Conservation (phyloP, 2,113 vertebrate genomes). For the Entomyzon cyanotis region DNA sequence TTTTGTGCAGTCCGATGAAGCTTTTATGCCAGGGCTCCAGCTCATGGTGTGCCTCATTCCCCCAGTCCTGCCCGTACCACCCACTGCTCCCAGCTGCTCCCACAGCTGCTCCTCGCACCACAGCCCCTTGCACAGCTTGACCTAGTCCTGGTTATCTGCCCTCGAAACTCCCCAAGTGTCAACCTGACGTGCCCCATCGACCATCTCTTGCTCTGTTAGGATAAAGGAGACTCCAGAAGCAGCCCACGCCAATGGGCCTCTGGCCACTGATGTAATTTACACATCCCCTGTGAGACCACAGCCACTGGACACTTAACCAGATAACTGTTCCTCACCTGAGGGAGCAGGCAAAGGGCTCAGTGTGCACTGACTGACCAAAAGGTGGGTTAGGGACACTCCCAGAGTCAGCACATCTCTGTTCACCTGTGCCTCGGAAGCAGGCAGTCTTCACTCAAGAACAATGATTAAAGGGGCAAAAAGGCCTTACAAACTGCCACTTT, state of each 20-base stretch:
- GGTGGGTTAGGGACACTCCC: not conserved
- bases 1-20: no score
- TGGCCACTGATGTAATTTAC: no score
- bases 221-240: not conserved
- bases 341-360: not conserved
- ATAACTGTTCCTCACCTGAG: not conserved
- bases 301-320: not conserved
- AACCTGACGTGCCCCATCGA: not conserved
- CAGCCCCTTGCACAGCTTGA: not conserved
- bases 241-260: not conserved
- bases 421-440: not conserved
- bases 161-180: not conserved
- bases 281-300: not conserved
- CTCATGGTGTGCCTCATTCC: not conserved
- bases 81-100: not conserved
- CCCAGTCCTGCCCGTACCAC: fast-evolving
- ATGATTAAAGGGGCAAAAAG: not conserved
- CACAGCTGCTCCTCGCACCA: not conserved
- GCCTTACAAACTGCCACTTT: not conserved
- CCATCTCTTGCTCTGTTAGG: not conserved
- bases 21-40: not conserved
- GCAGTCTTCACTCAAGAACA: not conserved
- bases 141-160: not conserved
- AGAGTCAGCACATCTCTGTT: fast-evolving
- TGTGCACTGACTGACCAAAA: not conserved